Evolutionary conservation across 2,113 vertebrate species (phyloP), one percentile per base, ranked within the genome.

Genomic region (Atherinomorus stipes): DNA sequence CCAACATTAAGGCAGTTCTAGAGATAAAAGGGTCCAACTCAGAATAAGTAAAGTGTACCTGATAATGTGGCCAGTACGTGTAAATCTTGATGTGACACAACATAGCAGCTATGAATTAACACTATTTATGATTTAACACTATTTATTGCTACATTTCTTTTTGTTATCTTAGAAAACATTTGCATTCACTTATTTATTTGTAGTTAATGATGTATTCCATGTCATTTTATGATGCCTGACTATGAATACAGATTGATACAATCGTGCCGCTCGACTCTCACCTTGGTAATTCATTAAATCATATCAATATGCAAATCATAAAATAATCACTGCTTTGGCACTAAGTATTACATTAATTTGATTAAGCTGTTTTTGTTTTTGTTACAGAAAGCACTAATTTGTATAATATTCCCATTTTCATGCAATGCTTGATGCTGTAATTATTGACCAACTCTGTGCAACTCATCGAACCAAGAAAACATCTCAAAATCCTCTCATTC

Each of bases 331-430:
- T 2, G 42, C 28, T 62, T 72, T 76, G 1, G 11, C 45, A 52
- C 31, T 0, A 1, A 56, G 38, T 25, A 42, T 51, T 12, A 79
- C 66, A 53, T 53, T 57, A 1, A 49, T 64, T 67, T 71, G 63
- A 80, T 88, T 70, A 58, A 73, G 53, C 58, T 69, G 42, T 84
- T 78, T 69, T 22, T 23, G 15, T 74, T 76, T 66, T 76, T 65
- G 50, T 63, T 13, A 21, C 62, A 28, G 11, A 42, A 52, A 64
- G 59, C 19, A 15, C 56, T 59, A 66, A 80, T 81, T 78, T 72
- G 26, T 78, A 13, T 76, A 75, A 83, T 83, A 28, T 71, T 69
- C 44, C 16, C 16, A 69, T 85, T 79, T 82, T 45, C 40, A 78
- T 70, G 47, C 67, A 56, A 37, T 44, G 31, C 42, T 8, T 68